Evolutionary conservation across 2,888 invertebrate species (phyloP), one percentile per base, ranked within the genome.

Genomic region (Agriopis marginaria): DNA sequence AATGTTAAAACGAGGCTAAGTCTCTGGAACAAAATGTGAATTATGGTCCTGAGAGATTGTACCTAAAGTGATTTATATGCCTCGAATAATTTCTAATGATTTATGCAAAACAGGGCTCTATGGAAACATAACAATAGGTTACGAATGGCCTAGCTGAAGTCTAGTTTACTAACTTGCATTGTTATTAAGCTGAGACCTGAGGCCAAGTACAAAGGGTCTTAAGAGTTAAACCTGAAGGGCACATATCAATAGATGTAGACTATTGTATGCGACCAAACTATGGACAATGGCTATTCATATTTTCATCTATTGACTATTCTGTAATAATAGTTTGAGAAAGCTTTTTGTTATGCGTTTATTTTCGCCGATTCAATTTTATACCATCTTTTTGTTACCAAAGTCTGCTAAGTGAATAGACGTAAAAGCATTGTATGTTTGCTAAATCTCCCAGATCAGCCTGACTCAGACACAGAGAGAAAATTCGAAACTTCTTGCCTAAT

Each of bases 1-100:
- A 83, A 86, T 86, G 76, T 78, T 77, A 78, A 75, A 68, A 72
- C 71, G 69, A 68, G 66, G 68, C 63, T 64, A 72, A 71, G 71
- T 71, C 69, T 71, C 68, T 32, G 56, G 62, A 66, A 62, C 63
- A 56, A 58, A 67, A 72, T 56, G 55, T 71, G 74, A 69, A 70
- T 69, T 70, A 68, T 50, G 40, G 64, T 69, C 64, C 58, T 23
- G 40, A 55, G 59, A 72, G 68, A 65, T 71, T 62, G 50, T 47
- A 53, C 45, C 58, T 64, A 66, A 72, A 68, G 69, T 68, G 66
- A 68, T 71, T 73, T 73, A 72, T 69, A 54, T 65, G 60, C 32
- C 5, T 32, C 32, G 5, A 62, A 67, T 64, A 56, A 60, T 62
- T 54, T 63, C 23, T 67, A 71, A 76, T 66, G 66, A 63, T 63